A percentile compares a stretch with the other conserved stretches of the same genome.
Conservation (phyloP, 1,140 invertebrate genomes). For the Probaryconus sp. region DNA sequence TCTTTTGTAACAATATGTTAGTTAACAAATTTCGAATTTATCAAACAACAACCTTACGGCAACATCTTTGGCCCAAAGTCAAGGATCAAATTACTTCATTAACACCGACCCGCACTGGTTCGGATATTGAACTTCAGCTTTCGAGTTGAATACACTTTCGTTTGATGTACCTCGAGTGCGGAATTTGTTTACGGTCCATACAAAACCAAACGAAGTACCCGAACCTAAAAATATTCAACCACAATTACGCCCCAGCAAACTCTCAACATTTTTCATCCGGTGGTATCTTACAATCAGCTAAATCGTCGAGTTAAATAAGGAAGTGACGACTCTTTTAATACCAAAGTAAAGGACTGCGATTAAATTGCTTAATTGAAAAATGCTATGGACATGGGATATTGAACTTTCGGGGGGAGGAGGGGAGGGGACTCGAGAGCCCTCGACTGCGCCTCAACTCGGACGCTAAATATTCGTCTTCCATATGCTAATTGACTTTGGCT, state of each 20-base stretch:
- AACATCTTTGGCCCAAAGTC: too few relatives aligned
- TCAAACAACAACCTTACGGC: constrained; percentile 14
- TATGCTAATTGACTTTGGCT: not conserved
- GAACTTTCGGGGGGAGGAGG: too few relatives aligned
- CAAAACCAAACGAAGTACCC: constrained; percentile 11
- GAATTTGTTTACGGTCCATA: constrained; percentile 44
- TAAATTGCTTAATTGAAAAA: constrained; percentile 22
- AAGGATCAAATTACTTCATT: constrained; percentile 14
- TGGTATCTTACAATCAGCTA: not conserved
- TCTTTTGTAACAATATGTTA: too few relatives aligned
- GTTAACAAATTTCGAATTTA: not conserved
- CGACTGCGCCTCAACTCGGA: constrained; percentile 9
- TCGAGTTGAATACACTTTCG: constrained; percentile 54
- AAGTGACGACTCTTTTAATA: not conserved
- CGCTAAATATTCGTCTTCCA: constrained; percentile 19
- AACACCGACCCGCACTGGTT: constrained; percentile 27
- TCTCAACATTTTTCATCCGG: constrained; percentile 16
- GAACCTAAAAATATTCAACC: constrained; percentile 4
- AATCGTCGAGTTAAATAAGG: not conserved
- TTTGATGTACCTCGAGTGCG: constrained; percentile 37
- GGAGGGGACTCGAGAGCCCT: too few relatives aligned
- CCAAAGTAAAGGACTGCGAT: constrained; percentile 7
- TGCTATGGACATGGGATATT: not conserved
- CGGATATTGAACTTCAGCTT: constrained; percentile 48
- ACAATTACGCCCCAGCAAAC: constrained; percentile 3